Conservation (phyloP, 1,140 invertebrate genomes). For the Saccostrea cuccullata region DNA sequence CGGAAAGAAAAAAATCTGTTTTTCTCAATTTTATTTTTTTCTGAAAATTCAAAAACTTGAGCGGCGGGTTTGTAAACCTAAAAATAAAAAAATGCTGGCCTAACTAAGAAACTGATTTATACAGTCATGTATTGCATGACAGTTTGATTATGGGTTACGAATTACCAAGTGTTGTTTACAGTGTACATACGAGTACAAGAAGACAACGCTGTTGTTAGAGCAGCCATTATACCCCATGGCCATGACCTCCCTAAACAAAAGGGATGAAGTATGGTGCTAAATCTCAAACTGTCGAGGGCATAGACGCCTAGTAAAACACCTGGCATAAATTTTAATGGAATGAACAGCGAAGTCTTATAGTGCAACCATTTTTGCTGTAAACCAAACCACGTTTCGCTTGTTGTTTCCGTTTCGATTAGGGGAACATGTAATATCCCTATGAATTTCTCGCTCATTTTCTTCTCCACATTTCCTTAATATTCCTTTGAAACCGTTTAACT, state of each 20-base stretch:
- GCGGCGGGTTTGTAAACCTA: too few species aligned
- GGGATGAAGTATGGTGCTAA: not conserved
- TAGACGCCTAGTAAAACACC: not conserved
- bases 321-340: not conserved
- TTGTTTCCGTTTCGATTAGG: too few species aligned
- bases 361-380: too few species aligned
- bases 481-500: too few species aligned
- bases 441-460: too few species aligned
- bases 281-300: not conserved
- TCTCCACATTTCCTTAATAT: too few species aligned
- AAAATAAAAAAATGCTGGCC: too few species aligned
- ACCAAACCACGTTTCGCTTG: too few species aligned
- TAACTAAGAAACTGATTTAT: slow-evolving; percentile 4
- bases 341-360: not conserved
- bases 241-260: not conserved
- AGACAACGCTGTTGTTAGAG: not conserved
- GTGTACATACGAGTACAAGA: not conserved
- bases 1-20: too few species aligned
- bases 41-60: too few species aligned
- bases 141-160: slow-evolving; percentile 6
- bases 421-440: too few species aligned
- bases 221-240: not conserved
- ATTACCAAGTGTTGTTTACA: not conserved
- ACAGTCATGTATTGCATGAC: not conserved
- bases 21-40: too few species aligned